These are phyloP conservation scores for Gibbula magus DNA, from an alignment of 2,888 invertebrate species.

Conservation along the genomic window DNA sequence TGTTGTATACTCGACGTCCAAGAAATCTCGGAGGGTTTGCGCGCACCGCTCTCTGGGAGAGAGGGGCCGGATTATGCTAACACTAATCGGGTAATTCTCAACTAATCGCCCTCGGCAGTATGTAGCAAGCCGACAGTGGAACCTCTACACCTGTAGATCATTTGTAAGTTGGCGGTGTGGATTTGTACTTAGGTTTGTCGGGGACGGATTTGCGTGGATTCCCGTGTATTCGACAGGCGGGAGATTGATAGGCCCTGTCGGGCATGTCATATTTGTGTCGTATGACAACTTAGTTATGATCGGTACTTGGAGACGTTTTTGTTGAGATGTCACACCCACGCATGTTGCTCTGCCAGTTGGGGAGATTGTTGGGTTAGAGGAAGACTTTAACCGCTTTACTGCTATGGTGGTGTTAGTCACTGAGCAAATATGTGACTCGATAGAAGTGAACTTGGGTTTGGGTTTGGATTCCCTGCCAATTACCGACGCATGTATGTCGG, in stretches of 20 bases:
- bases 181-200: slow-evolving; percentile 8
- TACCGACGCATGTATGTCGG: no score
- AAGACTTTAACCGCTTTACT: no score
- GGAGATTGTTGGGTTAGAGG: neutral
- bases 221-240: neutral
- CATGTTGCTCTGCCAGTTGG: neutral
- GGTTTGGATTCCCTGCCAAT: no score
- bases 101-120: neutral
- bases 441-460: no score
- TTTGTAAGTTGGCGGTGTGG: neutral
- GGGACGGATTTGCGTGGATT: neutral
- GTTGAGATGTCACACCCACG: neutral
- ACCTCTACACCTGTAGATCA: neutral
- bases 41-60: neutral
- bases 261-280: neutral
- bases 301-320: neutral
- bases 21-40: neutral
- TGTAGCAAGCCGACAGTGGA: neutral
- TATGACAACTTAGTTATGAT: slow-evolving; percentile 9
- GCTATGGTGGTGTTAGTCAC: no score
- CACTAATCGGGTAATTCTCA: slow-evolving; percentile 2
- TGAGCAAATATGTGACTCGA: no score
- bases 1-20: neutral
- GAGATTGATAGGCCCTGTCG: neutral
- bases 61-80: neutral